Evolutionary conservation across 2,113 vertebrate species (phyloP).

Genomic region (Apaloderma vittatum): DNA sequence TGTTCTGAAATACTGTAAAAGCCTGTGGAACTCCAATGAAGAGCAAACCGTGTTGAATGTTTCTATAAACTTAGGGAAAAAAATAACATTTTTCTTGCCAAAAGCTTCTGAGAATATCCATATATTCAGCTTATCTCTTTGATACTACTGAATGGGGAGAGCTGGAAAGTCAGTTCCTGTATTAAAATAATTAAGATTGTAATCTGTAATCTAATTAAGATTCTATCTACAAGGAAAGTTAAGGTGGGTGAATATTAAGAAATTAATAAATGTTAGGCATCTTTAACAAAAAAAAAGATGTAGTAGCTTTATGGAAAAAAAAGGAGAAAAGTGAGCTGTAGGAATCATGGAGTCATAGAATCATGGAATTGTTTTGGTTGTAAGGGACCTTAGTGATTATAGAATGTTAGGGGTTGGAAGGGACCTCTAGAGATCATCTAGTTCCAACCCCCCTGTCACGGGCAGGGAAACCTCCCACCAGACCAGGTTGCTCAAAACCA

Average conservation of each 20-base stretch:
- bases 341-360: not conserved
- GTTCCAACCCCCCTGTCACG: too few species aligned
- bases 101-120: not conserved
- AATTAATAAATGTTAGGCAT: not conserved
- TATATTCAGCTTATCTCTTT: not conserved
- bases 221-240: not conserved
- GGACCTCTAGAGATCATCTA: too few species aligned
- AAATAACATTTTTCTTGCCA: not conserved
- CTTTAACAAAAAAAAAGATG: not conserved
- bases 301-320: not conserved
- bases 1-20: not conserved
- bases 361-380: too few species aligned
- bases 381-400: too few species aligned
- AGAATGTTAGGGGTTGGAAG: too few species aligned
- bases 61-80: not conserved
- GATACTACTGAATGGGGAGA: not conserved
- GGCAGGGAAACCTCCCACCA: too few species aligned
- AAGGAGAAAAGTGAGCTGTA: not conserved
- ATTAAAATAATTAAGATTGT: too few species aligned
- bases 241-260: not conserved
- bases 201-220: not conserved
- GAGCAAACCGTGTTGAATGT: not conserved
- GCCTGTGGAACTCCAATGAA: not conserved
- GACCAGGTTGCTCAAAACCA: too few species aligned
- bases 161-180: not conserved